These are phyloP conservation scores for Drosophila hydei DNA, from an alignment of 1,140 invertebrate genomes.

Conservation along the genomic window DNA sequence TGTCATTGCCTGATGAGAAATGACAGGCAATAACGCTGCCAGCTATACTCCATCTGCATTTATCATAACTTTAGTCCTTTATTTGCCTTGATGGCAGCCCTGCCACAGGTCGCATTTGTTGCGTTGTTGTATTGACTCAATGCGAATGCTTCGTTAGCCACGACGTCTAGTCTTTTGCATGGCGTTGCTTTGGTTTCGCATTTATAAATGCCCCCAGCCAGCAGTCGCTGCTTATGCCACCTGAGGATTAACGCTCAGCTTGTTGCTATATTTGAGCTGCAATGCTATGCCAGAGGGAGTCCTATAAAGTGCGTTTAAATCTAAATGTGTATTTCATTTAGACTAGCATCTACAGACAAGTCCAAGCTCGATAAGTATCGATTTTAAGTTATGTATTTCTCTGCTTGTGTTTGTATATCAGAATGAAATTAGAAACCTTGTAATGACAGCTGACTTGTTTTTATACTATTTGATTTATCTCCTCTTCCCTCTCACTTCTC, in stretches of 20 bases:
- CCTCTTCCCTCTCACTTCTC: no score
- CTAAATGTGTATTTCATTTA: not conserved
- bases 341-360: no score
- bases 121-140: slow-evolving; percentile 1
- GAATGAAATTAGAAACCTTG: no score
- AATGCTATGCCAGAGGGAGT: not conserved
- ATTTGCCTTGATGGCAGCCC: slow-evolving; percentile 68
- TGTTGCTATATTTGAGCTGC: slow-evolving; percentile 15
- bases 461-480: no score
- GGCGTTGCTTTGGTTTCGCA: slow-evolving; percentile 50
- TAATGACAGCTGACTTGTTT: no score
- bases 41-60: slow-evolving; percentile 79
- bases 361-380: no score
- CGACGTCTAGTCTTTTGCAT: slow-evolving; percentile 41
- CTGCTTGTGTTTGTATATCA: no score
- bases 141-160: slow-evolving; percentile 49
- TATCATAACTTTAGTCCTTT: slow-evolving; percentile 78
- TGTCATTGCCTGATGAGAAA: slow-evolving; percentile 67
- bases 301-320: no score
- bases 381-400: no score
- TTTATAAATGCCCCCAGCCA: slow-evolving; percentile 27
- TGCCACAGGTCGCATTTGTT: slow-evolving; percentile 31
- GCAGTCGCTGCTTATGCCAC: slow-evolving; percentile 2
- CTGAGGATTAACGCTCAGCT: slow-evolving; percentile 33
- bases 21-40: slow-evolving; percentile 78